Evolutionary conservation across 2,888 invertebrate species (phyloP).

Genomic region (Globia sparganii): DNA sequence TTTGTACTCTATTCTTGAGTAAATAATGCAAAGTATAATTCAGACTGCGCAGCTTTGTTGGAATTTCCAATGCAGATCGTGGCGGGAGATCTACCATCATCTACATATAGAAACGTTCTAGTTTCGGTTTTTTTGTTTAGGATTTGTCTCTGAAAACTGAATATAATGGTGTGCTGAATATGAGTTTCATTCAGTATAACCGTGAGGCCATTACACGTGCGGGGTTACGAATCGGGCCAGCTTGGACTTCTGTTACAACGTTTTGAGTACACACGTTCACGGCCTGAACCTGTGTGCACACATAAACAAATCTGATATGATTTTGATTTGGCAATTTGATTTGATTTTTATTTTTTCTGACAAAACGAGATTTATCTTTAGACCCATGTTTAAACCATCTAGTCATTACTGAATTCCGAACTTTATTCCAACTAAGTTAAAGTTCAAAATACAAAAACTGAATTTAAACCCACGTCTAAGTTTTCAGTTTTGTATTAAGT

Average conservation of each 20-base stretch:
- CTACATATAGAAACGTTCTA: slow-evolving; percentile 31
- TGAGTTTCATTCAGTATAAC: neutral
- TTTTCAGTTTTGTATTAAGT: too few species aligned
- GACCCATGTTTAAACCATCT: too few species aligned
- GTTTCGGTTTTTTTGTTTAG: slow-evolving; percentile 28
- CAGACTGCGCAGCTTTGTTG: slow-evolving; percentile 27
- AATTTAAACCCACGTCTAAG: too few species aligned
- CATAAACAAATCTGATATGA: too few species aligned
- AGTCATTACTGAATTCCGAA: too few species aligned
- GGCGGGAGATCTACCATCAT: slow-evolving; percentile 42
- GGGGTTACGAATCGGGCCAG: neutral
- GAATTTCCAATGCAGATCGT: slow-evolving; percentile 54
- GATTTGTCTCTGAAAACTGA: slow-evolving; percentile 26
- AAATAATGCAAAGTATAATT: slow-evolving; percentile 62
- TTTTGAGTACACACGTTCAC: neutral
- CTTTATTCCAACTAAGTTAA: too few species aligned
- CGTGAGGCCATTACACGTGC: neutral
- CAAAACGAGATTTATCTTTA: too few species aligned
- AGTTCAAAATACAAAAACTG: too few species aligned
- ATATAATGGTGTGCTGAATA: neutral
- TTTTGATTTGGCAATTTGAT: too few species aligned
- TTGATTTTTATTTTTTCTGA: too few species aligned
- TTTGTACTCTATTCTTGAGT: slow-evolving; percentile 33
- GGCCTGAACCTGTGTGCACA: too few species aligned
- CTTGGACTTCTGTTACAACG: too few species aligned